These are phyloP conservation scores for Troides helena DNA, from an alignment of 2,888 invertebrate species.

Conservation along the genomic window DNA sequence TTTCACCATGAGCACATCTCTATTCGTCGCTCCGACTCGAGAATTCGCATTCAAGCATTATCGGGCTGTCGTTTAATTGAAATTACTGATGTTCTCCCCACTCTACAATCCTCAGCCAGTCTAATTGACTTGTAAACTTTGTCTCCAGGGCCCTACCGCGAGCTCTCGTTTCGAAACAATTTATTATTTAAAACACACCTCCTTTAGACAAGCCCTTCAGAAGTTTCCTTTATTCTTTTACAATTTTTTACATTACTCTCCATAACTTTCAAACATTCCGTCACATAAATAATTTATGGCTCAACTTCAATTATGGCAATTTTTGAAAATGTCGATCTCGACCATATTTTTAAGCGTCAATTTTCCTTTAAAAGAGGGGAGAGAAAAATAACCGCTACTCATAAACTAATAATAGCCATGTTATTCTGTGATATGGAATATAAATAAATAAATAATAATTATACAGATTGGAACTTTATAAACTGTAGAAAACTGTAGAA, in stretches of 20 bases:
- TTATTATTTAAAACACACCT: conserved; percentile 17
- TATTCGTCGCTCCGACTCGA: conserved; percentile 6
- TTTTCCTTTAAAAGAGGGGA: too few relatives aligned
- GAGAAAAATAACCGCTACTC: too few relatives aligned
- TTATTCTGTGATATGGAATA: too few relatives aligned
- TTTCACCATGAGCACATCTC: conserved; percentile 9
- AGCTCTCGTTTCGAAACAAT: conserved; percentile 22
- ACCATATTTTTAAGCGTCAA: too few relatives aligned
- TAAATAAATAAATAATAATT: too few relatives aligned
- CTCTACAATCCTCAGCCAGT: conserved; percentile 32
- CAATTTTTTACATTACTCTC: conserved; percentile 1
- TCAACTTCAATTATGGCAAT: too few relatives aligned
- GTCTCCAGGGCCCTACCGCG: conserved; percentile 27
- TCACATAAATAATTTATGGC: background rate
- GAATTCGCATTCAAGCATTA: conserved; percentile 33
- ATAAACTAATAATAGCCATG: too few relatives aligned
- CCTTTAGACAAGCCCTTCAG: background rate
- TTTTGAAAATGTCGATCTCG: too few relatives aligned
- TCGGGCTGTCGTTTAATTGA: conserved; percentile 36
- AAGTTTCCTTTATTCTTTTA: background rate
- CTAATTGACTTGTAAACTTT: conserved; percentile 50
- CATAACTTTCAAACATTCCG: background rate
- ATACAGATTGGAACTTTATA: too few relatives aligned
- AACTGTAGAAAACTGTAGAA: too few relatives aligned
- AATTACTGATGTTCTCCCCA: conserved; percentile 34